phyloP scores from a whole-genome alignment of 35 echinoderm and acorn worm genomes.

The Apostichopus japonicus region DNA sequence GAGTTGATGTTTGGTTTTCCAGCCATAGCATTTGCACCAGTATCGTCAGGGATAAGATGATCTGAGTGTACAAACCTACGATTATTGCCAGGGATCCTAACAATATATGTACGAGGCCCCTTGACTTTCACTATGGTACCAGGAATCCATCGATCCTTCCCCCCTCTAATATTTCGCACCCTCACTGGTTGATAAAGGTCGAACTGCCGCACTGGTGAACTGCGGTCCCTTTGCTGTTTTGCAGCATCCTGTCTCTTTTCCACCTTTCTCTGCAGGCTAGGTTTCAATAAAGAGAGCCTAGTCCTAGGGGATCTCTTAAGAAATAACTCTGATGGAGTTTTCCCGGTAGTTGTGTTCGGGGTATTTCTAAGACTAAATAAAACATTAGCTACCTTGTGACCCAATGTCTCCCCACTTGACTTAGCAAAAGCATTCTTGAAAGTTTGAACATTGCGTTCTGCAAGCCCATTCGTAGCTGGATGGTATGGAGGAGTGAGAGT shows the following conservation, averaged over 20 bases:
- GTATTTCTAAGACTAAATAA: constrained; percentile 2
- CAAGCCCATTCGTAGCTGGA: constrained; percentile 28
- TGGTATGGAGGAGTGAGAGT: constrained; percentile 40
- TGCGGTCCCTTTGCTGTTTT: too few relatives aligned
- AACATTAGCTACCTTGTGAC: neutral
- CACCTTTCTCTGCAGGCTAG: too few relatives aligned
- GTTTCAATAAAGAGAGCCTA: too few relatives aligned
- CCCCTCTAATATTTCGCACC: constrained; percentile 24
- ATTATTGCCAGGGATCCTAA: constrained; percentile 50
- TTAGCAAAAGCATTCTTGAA: constrained; percentile 24
- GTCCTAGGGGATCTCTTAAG: too few relatives aligned
- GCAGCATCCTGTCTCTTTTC: too few relatives aligned
- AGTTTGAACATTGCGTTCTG: constrained; percentile 22
- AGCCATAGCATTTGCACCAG: too few relatives aligned
- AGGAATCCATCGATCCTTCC: constrained; percentile 44
- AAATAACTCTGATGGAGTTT: constrained; percentile 35
- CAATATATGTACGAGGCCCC: constrained; percentile 37
- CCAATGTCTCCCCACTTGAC: neutral
- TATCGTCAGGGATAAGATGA: constrained; percentile 54
- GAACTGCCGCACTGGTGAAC: too few relatives aligned
- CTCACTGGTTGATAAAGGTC: constrained; percentile 50
- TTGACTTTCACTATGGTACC: constrained; percentile 16
- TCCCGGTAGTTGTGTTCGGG: constrained; percentile 16
- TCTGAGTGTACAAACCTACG: constrained; percentile 50
- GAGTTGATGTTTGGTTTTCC: too few relatives aligned